These are phyloP conservation scores for Electrona antarctica DNA, from an alignment of 2,113 vertebrate genomes.

Conservation along the genomic window DNA sequence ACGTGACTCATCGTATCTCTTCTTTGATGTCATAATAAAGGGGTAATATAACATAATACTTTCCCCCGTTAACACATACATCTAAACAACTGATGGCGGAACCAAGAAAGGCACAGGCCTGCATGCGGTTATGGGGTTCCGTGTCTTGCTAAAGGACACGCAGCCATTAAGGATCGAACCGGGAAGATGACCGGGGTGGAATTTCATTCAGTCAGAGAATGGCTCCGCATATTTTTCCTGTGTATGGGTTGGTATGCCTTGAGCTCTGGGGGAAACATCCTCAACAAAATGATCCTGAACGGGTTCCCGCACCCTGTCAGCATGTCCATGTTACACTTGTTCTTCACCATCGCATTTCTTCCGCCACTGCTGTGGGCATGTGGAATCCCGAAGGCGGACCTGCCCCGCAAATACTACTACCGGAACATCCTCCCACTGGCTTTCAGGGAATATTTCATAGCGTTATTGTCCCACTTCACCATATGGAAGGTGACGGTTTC, in stretches of 20 bases:
- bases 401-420: slow-evolving; percentile 83
- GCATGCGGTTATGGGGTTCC: too few relatives aligned
- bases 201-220: slow-evolving; percentile 67
- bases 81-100: too few relatives aligned
- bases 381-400: slow-evolving; percentile 81
- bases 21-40: too few relatives aligned
- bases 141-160: too few relatives aligned
- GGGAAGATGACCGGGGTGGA: slow-evolving; percentile 65
- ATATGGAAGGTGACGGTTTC: slow-evolving; percentile 90
- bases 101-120: too few relatives aligned
- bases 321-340: slow-evolving; percentile 87
- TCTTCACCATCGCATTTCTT: slow-evolving; percentile 85
- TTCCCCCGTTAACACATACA: too few relatives aligned
- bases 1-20: too few relatives aligned
- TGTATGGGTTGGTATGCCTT: slow-evolving; percentile 87
- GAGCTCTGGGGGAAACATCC: slow-evolving; percentile 87
- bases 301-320: slow-evolving; percentile 87
- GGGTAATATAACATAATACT: too few relatives aligned
- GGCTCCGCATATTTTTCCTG: slow-evolving; percentile 79
- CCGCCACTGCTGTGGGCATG: slow-evolving; percentile 88
- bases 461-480: slow-evolving; percentile 88
- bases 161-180: too few relatives aligned
- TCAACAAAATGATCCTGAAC: slow-evolving; percentile 89
- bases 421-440: slow-evolving; percentile 88
- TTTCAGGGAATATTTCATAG: slow-evolving; percentile 89